These are phyloP conservation scores for Microctenopoma stevenorrisi DNA, from an alignment of 2,797 vertebrate species.

Conservation along the genomic window DNA sequence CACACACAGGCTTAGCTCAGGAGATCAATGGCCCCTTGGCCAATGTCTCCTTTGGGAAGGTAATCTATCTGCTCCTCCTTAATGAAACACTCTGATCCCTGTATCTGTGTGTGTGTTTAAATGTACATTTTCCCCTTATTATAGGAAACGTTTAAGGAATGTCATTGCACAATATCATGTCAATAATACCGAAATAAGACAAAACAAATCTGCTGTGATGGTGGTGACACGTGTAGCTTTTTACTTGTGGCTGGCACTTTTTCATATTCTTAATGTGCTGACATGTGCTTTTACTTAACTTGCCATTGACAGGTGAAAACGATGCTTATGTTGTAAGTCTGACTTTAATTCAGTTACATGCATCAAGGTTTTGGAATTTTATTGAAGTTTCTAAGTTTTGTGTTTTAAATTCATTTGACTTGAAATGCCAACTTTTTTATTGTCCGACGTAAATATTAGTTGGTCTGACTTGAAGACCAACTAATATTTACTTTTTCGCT, in stretches of 20 bases:
- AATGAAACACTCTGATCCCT: constrained; percentile 74
- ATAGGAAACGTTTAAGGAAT: no score
- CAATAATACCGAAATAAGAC: neutral
- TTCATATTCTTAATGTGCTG: no score
- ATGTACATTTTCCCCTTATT: constrained; percentile 10
- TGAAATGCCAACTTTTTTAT: no score
- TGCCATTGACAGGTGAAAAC: no score
- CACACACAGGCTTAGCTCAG: constrained; percentile 68
- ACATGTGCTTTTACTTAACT: no score
- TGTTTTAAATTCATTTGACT: no score
- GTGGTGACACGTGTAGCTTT: neutral
- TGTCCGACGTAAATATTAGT: no score
- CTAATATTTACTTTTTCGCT: no score
- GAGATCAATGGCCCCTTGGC: constrained; percentile 80
- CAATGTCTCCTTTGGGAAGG: constrained; percentile 77
- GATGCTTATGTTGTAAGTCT: no score
- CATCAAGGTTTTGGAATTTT: neutral
- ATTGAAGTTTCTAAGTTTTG: no score
- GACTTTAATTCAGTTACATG: neutral
- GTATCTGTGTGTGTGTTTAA: constrained; percentile 15
- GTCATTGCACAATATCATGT: neutral
- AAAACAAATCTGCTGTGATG: neutral
- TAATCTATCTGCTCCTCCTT: constrained; percentile 78
- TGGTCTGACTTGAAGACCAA: no score
- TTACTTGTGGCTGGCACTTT: no score